Percentiles rank a stretch among this genome's conserved stretches.
Conservation (phyloP, 2,888 invertebrate genomes). For the Melitaea athalia region DNA sequence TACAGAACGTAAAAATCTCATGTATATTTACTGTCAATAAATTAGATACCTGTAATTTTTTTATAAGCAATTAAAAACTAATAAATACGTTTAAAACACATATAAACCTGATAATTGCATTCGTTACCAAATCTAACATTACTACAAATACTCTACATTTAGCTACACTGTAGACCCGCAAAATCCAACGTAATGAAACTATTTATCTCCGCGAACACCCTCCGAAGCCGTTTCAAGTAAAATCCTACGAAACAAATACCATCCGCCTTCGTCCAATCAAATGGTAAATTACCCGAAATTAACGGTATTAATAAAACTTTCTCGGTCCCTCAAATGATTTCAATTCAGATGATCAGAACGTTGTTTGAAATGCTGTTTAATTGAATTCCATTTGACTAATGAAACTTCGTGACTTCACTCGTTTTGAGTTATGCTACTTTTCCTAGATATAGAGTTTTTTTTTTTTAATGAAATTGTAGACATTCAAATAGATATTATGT, state of each 20-base stretch:
- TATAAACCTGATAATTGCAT: not conserved
- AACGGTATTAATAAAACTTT: conserved; percentile 30
- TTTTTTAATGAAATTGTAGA: no score
- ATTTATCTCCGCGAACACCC: conserved; percentile 70
- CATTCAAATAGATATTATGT: no score
- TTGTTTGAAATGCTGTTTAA: not conserved
- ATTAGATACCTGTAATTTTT: no score
- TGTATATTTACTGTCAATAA: no score
- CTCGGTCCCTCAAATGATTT: not conserved
- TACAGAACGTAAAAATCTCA: no score
- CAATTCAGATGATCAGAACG: not conserved
- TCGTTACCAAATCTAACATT: not conserved
- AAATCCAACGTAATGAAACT: conserved; percentile 64
- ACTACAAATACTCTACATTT: not conserved
- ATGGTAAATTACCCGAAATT: conserved; percentile 35
- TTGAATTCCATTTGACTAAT: not conserved
- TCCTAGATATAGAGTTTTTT: no score
- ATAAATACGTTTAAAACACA: not conserved
- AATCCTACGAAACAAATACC: conserved; percentile 26
- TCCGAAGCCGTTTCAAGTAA: conserved; percentile 21
- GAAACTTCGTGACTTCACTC: not conserved
- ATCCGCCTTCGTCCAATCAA: conserved; percentile 26
- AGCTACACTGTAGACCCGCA: not conserved
- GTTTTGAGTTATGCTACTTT: not conserved
- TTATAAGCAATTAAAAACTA: no score